Evolutionary conservation across 1,140 invertebrate genomes (phyloP).

Genomic region (Nixonia krombeini): DNA sequence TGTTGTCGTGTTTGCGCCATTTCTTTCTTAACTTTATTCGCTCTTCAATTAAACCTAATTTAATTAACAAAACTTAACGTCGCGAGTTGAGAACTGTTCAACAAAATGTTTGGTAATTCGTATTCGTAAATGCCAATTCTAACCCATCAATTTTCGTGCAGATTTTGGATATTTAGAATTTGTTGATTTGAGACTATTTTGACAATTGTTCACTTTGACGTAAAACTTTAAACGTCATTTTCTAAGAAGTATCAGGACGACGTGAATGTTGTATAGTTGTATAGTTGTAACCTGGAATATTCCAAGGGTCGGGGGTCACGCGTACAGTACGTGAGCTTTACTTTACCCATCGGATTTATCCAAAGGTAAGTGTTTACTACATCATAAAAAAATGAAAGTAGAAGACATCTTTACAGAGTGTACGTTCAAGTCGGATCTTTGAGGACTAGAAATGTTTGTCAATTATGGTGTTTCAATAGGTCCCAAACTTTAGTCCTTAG

Average conservation of each 20-base stretch:
- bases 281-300: no score
- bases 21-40: background rate
- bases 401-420: constrained; percentile 56
- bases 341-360: background rate
- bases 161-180: background rate
- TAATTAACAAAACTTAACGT: no score
- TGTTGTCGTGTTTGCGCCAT: background rate
- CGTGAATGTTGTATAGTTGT: no score
- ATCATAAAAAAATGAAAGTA: constrained; percentile 50
- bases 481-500: background rate
- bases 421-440: constrained; percentile 55
- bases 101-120: no score
- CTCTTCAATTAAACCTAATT: no score
- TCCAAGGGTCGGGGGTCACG: no score
- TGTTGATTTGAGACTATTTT: background rate
- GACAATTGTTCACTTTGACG: background rate
- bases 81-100: no score
- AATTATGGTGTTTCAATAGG: constrained; percentile 32
- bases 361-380: constrained; percentile 4
- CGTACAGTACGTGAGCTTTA: no score
- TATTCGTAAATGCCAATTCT: background rate
- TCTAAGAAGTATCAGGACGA: background rate
- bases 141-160: no score
- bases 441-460: constrained; percentile 51
- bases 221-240: background rate